phyloP scores from a whole-genome alignment of 2,113 vertebrate species.

The Microtus ochrogaster region DNA sequence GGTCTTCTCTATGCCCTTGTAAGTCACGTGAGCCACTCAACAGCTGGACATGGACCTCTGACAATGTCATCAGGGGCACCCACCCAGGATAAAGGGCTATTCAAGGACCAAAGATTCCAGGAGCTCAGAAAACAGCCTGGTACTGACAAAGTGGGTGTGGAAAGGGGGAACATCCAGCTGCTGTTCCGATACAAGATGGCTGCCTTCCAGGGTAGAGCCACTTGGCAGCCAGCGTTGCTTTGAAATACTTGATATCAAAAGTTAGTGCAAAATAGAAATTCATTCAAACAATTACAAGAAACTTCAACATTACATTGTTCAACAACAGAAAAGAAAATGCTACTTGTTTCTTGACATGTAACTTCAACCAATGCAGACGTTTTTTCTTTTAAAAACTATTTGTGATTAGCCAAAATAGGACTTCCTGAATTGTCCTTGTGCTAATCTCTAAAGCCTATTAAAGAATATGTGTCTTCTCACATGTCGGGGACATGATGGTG shows the following conservation, averaged over 20 bases:
- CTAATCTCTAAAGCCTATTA: not conserved
- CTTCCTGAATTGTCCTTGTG: not conserved
- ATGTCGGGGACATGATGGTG: not conserved
- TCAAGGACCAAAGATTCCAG: not conserved
- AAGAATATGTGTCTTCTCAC: not conserved
- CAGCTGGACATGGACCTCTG: not conserved
- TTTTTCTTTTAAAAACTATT: not conserved
- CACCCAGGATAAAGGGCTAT: not conserved
- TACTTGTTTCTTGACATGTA: not conserved
- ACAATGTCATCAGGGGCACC: rapidly evolving
- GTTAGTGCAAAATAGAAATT: not conserved
- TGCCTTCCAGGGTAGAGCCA: rapidly evolving
- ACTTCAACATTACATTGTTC: not conserved
- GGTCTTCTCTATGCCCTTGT: not conserved
- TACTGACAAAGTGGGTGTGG: rapidly evolving
- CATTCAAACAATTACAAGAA: not conserved
- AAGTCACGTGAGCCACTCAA: not conserved
- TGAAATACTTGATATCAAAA: not conserved
- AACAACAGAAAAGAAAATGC: not conserved
- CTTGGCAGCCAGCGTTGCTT: not conserved
- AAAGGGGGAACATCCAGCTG: not conserved
- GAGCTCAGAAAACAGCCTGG: too few species aligned
- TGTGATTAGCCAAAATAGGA: too few species aligned
- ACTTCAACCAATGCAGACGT: not conserved
- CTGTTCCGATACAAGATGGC: not conserved